Conservation (phyloP, 2,888 invertebrate species). For the Schrankia costaestrigalis region DNA sequence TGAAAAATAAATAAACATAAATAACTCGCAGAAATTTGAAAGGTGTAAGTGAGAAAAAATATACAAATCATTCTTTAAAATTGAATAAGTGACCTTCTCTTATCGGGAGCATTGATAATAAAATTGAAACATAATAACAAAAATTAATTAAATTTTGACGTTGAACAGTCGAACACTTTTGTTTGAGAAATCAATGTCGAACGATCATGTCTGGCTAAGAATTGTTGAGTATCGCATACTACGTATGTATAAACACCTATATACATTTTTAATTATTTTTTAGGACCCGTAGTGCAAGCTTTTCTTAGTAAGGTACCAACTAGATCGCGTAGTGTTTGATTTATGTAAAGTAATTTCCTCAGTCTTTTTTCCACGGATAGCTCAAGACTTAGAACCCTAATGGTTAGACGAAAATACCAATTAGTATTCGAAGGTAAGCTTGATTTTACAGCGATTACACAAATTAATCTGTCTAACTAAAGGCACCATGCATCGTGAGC, state of each 20-base stretch:
- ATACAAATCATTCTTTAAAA: constrained; percentile 48
- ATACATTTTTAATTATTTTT: too few relatives aligned
- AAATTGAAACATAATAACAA: too few relatives aligned
- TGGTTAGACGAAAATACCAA: constrained; percentile 18
- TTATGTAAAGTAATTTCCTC: too few relatives aligned
- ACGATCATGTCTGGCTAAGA: constrained; percentile 30
- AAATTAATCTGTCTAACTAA: constrained; percentile 62
- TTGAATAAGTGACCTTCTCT: constrained; percentile 48
- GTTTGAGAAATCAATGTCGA: constrained; percentile 46
- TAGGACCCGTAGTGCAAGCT: too few relatives aligned
- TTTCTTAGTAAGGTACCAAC: too few relatives aligned
- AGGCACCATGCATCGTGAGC: constrained; percentile 47
- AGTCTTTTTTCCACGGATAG: too few relatives aligned
- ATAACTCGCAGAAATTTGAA: too few relatives aligned
- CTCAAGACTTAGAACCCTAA: too few relatives aligned
- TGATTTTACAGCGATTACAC: constrained; percentile 47
- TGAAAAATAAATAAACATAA: too few relatives aligned
- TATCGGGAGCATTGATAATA: constrained; percentile 28
- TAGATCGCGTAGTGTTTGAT: too few relatives aligned
- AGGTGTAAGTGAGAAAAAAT: constrained; percentile 27
- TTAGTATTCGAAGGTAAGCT: constrained; percentile 16
- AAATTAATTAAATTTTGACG: constrained; percentile 36
- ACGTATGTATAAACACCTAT: too few relatives aligned
- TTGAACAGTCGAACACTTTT: constrained; percentile 40
- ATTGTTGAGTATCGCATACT: constrained; percentile 23